These are phyloP conservation scores for Hypanus sabinus DNA, from an alignment of 2,113 vertebrate genomes.

Conservation along the genomic window DNA sequence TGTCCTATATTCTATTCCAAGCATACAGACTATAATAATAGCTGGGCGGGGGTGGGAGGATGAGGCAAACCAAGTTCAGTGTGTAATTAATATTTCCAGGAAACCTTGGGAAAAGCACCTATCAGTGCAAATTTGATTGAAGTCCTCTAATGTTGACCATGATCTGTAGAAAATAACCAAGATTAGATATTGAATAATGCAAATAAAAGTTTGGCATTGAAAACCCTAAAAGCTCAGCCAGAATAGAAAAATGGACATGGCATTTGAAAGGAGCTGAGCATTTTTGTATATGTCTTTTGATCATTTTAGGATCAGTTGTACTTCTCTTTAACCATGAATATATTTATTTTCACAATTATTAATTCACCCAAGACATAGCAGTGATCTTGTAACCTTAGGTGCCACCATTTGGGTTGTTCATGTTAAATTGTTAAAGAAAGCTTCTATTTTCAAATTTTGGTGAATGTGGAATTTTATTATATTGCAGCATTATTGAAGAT, in stretches of 20 bases:
- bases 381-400: not conserved
- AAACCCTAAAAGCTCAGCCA: not conserved
- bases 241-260: not conserved
- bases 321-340: not conserved
- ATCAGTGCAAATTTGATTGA: conserved; percentile 25
- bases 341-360: not conserved
- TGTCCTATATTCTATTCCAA: too few relatives aligned
- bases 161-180: conserved; percentile 4
- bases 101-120: conserved; percentile 12
- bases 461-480: not conserved
- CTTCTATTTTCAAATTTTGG: not conserved
- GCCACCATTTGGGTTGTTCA: too few relatives aligned
- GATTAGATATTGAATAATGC: not conserved
- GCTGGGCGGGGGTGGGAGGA: not conserved
- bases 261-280: not conserved
- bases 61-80: not conserved
- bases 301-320: not conserved
- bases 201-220: not conserved
- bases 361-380: not conserved
- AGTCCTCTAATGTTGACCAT: conserved; percentile 28
- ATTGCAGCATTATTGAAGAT: not conserved
- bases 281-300: not conserved
- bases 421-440: not conserved
- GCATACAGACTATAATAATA: not conserved
- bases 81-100: not conserved